Percentiles rank a stretch among this genome's conserved stretches.
These are phyloP conservation scores for Eretmochelys imbricata DNA, from an alignment of 2,113 vertebrate species.

Conservation along the genomic window DNA sequence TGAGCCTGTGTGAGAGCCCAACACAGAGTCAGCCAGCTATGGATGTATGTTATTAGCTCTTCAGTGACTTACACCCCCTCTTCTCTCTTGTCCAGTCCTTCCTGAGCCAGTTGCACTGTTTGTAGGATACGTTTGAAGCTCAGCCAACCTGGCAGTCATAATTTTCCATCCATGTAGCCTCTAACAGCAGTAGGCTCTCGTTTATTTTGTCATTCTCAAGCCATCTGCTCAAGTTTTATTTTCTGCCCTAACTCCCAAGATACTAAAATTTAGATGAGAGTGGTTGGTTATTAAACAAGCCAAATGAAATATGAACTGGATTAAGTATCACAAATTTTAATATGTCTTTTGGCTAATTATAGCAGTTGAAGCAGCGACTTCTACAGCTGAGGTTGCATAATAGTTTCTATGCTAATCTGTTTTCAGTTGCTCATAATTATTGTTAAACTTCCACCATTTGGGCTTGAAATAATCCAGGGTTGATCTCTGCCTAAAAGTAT, in stretches of 20 bases:
- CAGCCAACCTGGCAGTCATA: slow-evolving; percentile 77
- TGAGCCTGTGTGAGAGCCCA: slow-evolving; percentile 7
- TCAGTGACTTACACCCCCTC: slow-evolving; percentile 45
- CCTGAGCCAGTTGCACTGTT: slow-evolving; percentile 63
- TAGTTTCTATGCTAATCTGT: slow-evolving; percentile 7
- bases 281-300: slow-evolving; percentile 16
- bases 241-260: slow-evolving; percentile 53
- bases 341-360: background rate
- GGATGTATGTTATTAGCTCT: slow-evolving; percentile 30
- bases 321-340: background rate
- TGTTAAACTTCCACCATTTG: background rate
- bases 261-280: slow-evolving; percentile 14
- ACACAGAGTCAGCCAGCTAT: slow-evolving; percentile 35
- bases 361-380: slow-evolving; percentile 13
- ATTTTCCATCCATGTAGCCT: slow-evolving; percentile 71
- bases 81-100: slow-evolving; percentile 55
- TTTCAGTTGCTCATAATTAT: background rate
- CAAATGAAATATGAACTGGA: slow-evolving; percentile 32
- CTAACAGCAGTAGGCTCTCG: slow-evolving; percentile 71
- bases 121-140: slow-evolving; percentile 70
- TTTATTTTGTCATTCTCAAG: slow-evolving; percentile 73
- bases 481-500: background rate
- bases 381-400: background rate
- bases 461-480: background rate
- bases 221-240: slow-evolving; percentile 78